Base-by-base conservation (phyloP, 2,888 invertebrate species). In the Drosophila nr. perissopoda region DNA sequence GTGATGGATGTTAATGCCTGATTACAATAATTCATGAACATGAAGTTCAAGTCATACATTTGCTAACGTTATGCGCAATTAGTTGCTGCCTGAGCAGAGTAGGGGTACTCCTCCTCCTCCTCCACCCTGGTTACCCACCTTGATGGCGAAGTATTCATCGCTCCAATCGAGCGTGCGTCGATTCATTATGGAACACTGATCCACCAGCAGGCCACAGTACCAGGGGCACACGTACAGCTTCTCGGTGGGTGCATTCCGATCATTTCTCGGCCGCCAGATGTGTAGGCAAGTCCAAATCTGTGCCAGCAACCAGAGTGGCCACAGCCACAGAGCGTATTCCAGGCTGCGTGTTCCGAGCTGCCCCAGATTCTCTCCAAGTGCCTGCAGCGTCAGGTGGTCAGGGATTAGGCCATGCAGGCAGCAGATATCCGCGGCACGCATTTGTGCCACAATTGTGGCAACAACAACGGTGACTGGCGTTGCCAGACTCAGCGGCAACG, bases 211-310 rank as follows among this genome's bases (percentile, higher is more conserved):
- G 0, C 97, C 96, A 88, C 96, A 95, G 93, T 97, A 98, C 95
- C 97, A 96, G 3, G 97, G 97, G 73, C 95, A 95, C 7, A 96
- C 95, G 91, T 98, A 99, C 51, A 99, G 93, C 91, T 96, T 96
- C 91, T 98, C 98, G 0, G 97, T 96, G 46, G 96, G 95, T 0
- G 98, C 97, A 79, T 98, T 95, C 81, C 97, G 95, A 91, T 97
- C 97, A 84, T 96, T 96, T 67, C 95, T 95, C 2, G 97, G 97
- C 62, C 94, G 94, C 98, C 98, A 99, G 61, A 97, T 91, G 92
- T 98, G 98, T 61, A 96, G 92, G 1, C 97, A 96, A 40, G 98
- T 95, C 97, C 98, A 98, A 0, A 96, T 94, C 92, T 98, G 98
- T 0, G 98, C 97, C 3, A 96, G 90, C 86, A 97, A 94, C 96